Evolutionary conservation across 2,888 invertebrate genomes (phyloP), one percentile per base, ranked within the genome.

Genomic region (Drosophila kanekoi): DNA sequence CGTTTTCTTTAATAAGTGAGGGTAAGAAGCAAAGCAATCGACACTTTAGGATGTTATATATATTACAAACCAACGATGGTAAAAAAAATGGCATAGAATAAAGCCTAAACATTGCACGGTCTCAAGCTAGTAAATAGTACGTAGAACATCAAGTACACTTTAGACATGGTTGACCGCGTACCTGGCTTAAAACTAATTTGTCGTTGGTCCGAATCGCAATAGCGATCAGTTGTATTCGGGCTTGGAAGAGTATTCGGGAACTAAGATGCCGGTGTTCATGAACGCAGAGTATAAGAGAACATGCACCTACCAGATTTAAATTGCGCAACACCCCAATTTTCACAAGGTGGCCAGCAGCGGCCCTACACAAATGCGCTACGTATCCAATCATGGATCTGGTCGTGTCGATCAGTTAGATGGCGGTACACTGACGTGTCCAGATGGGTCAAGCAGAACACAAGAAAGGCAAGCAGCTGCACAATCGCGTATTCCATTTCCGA

Each of bases 401-500:
- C 95, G 45, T 95, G 93, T 1, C 94, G 93, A 52, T 95, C 94
- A 18, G 95, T 93, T 66, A 95, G 93, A 91, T 98, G 98, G 14
- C 97, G 96, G 93, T 98, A 98, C 35, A 99, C 94, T 0, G 99
- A 98, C 13, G 97, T 96, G 20, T 97, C 97, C 49, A 98, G 94
- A 92, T 99, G 99, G 41, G 96, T 95, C 0, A 94, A 94, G 4
- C 96, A 96, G 74, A 99, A 94, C 8, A 97, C 92, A 0, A 97
- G 81, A 90, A 99, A 97, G 18, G 98, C 95, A 8, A 96, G 90
- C 23, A 99, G 93, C 88, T 99, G 97, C 9, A 97, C 93, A 75
- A 96, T 94, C 1, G 98, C 97, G 91, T 96, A 98, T 89, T 98
- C 97, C 99, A 99, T 99, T 93, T 99, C 98, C 14, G 94, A 94